phyloP scores from a whole-genome alignment of 2,113 vertebrate genomes.

The Ophthalmolycus amberensis region DNA sequence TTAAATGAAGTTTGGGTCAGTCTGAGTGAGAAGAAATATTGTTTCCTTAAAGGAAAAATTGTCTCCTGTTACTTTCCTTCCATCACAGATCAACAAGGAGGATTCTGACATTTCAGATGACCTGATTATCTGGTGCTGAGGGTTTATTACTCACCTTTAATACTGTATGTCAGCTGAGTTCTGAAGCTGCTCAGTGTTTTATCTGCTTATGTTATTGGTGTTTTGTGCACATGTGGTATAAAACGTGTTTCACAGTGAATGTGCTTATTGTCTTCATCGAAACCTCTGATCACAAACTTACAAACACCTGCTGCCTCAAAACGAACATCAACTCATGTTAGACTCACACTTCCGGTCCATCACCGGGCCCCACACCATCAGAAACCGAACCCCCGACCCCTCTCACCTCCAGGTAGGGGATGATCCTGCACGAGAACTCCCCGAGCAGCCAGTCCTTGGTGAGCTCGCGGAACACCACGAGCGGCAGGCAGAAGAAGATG shows the following conservation, averaged over 20 bases:
- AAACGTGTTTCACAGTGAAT: neutral
- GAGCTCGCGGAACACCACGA: conserved; percentile 94
- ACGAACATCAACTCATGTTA: neutral
- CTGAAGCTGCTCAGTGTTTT: too few relatives aligned
- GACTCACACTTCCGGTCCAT: neutral
- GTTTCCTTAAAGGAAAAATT: too few relatives aligned
- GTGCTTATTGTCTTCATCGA: neutral
- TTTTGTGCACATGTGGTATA: neutral
- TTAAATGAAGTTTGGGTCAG: too few relatives aligned
- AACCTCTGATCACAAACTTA: neutral
- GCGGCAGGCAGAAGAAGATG: conserved; percentile 95
- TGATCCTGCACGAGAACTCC: conserved; percentile 94
- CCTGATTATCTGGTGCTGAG: too few relatives aligned
- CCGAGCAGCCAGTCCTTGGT: conserved; percentile 96
- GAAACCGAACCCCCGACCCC: neutral
- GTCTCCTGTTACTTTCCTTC: too few relatives aligned
- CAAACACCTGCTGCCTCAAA: neutral
- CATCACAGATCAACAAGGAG: too few relatives aligned
- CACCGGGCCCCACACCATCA: neutral
- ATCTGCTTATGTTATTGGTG: neutral
- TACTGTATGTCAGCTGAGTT: neutral
- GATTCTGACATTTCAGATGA: too few relatives aligned
- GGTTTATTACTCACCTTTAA: neutral
- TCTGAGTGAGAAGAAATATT: too few relatives aligned
- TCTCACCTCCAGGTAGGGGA: conserved; percentile 97